Percentiles rank a stretch among this genome's conserved stretches.
These are phyloP conservation scores for Epizoanthus rinbou DNA, from an alignment of 92 coral and sea anemone genomes.

Conservation along the genomic window DNA sequence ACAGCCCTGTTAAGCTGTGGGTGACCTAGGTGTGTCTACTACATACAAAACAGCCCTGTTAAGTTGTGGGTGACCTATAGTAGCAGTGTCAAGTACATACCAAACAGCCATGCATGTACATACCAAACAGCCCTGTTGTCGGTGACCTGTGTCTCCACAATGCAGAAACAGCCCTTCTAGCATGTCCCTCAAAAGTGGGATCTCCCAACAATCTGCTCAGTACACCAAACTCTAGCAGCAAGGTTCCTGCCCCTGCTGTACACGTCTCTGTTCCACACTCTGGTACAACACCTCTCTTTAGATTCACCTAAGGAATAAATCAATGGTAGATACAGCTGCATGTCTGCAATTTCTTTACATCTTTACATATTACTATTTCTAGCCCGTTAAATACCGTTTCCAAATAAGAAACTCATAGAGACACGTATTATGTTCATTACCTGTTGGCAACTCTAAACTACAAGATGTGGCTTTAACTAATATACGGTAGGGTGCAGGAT, in stretches of 20 bases:
- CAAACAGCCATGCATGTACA: too few relatives aligned
- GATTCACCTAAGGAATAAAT: constrained; percentile 64
- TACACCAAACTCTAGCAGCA: constrained; percentile 91
- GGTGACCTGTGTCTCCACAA: constrained; percentile 84
- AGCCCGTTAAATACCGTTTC: too few relatives aligned
- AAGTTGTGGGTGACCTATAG: background rate
- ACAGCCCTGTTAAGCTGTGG: background rate
- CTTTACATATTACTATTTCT: too few relatives aligned
- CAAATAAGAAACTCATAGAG: too few relatives aligned
- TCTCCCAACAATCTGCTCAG: constrained; percentile 91
- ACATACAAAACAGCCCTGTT: background rate
- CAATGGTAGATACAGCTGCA: too few relatives aligned
- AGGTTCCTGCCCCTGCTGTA: constrained; percentile 92
- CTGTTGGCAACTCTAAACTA: too few relatives aligned
- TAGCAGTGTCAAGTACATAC: background rate
- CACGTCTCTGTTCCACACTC: constrained; percentile 76
- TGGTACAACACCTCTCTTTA: constrained; percentile 75
- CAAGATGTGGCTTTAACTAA: too few relatives aligned
- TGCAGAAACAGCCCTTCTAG: constrained; percentile 81
- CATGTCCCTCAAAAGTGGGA: constrained; percentile 88
- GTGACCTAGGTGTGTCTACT: too few relatives aligned
- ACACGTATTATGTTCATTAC: too few relatives aligned
- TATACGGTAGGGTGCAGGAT: too few relatives aligned
- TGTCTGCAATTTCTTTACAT: too few relatives aligned
- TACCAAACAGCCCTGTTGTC: constrained; percentile 79